Base-by-base conservation (phyloP, 1,140 invertebrate species). In the Atta cephalotes region DNA sequence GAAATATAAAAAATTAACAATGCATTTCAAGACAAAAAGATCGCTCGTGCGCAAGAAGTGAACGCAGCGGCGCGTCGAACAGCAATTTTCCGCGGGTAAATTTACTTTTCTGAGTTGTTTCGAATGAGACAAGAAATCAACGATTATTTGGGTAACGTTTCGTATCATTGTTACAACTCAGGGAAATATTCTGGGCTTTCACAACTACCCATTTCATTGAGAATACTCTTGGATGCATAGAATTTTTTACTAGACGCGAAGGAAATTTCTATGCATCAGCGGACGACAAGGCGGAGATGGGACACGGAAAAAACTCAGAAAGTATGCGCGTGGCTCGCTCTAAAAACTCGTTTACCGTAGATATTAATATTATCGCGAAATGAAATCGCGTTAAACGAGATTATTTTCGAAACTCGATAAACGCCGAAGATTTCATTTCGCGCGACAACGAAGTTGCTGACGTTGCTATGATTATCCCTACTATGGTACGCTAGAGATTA, bases 191-290 rank as follows among this genome's bases (percentile, higher is more conserved):
- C 68, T 21, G 56, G 56, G 14, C 39, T 35, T 76, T 49, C 56
- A 9, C 70, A 60, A 85, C 77, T 56, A 62, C 39, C 85, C 63
- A 51, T 81, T 82, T 72, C 63, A 74, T 84, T 81, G 66, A 71
- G 85, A 84, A 84, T 72, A 79, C 87, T 88, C 74, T 60, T n/a
- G 82, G 58, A 88, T 88, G 82, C 87, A 88, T 88, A 88, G 87
- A 88, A 88, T 88, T 88, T 88, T 88, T 88, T 79, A 88, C 49
- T 70, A 78, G 81, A 85, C 78, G 45, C 21, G 80, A 66, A 86
- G 78, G n/a, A 86, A 88, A 88, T 89, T 91, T 88, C 86, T 82
- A 87, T 88, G 79, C 62, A 70, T 68, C 72, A 66, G 45, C 78
- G 87, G 87, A 86, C 88, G 74, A 89, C 51, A 79, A 31, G 49